These are phyloP conservation scores for Peromyscus leucopus DNA, from an alignment of 2,113 vertebrate genomes.

Conservation along the genomic window DNA sequence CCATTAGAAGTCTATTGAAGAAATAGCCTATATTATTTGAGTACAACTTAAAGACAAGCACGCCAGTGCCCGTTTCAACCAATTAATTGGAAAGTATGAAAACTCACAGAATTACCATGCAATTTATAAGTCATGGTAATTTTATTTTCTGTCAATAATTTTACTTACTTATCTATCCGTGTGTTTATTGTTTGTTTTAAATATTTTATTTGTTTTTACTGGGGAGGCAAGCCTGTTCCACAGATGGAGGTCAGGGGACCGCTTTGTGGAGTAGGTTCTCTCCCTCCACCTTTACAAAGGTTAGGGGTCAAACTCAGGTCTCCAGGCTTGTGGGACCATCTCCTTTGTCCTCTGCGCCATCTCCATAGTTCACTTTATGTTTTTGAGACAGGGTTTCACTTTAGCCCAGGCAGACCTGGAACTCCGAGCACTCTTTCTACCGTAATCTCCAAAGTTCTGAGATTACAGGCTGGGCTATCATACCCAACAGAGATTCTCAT, in stretches of 20 bases:
- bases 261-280: not conserved
- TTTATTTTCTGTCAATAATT: slow-evolving; percentile 20
- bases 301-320: not conserved
- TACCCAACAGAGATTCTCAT: not conserved
- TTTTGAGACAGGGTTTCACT: not conserved
- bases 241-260: not conserved
- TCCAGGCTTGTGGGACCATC: not conserved
- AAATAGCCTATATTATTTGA: slow-evolving; percentile 44
- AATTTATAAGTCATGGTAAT: not conserved
- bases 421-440: not conserved
- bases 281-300: not conserved
- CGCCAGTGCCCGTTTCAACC: not conserved
- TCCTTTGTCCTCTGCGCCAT: not conserved
- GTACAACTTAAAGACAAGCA: slow-evolving; percentile 52
- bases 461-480: not conserved
- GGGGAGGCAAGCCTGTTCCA: no score
- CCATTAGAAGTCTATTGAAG: slow-evolving; percentile 43
- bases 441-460: not conserved
- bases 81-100: slow-evolving; percentile 5
- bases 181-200: not conserved
- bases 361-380: not conserved
- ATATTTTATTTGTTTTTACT: not conserved
- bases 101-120: not conserved
- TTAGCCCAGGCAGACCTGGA: not conserved
- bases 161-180: not conserved